Evolutionary conservation across 2,113 vertebrate genomes (phyloP), one percentile per base, ranked within the genome.

Genomic region (Cololabis saira): DNA sequence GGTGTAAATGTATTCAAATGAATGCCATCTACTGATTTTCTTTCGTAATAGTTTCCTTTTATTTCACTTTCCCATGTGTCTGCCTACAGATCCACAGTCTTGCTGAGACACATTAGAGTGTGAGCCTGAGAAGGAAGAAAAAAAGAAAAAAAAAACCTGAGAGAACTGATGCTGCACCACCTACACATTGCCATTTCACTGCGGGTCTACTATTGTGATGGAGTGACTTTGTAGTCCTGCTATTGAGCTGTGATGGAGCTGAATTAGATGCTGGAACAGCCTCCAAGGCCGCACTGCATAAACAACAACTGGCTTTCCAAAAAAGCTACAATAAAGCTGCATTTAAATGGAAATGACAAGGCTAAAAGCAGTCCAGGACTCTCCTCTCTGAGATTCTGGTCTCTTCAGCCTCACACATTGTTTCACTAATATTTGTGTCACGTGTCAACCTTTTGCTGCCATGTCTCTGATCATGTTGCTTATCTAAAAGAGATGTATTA

Each of bases 1-100:
- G 19, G 56, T 74, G 67, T 49, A 81, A 72, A 83, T 79, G 61
- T 22, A 80, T 86, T 82, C 33, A 63, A 78, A 84, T 82, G 0
- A 81, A 81, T 59, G 58, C 56, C 64, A 45, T 60, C 24, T 67
- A 45, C 57, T 59, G 52, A 55, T 54, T 13, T 17, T 17, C 33
- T 37, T 7, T 37, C 24, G n/a, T 37, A 4, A 11, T 37, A 21
- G 37, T 54, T 71, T 42, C 22, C 42, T 15, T 17, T 8, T 22
- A 5, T 9, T n/a, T 21, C 19, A 1, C 21, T 15, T 9, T 41
- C 40, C 2, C n/a, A 16, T 12, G 11, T 55, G 42, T 62, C 50
- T 75, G 76, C 55, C 54, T 49, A 65, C 65, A 62, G 55, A 45
- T 66, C 13, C 54, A 22, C 43, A 44, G 30, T 51, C 62, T 54